Evolutionary conservation across 2,888 invertebrate species (phyloP), one percentile per base, ranked within the genome.

Genomic region (Callosobruchus maculatus): DNA sequence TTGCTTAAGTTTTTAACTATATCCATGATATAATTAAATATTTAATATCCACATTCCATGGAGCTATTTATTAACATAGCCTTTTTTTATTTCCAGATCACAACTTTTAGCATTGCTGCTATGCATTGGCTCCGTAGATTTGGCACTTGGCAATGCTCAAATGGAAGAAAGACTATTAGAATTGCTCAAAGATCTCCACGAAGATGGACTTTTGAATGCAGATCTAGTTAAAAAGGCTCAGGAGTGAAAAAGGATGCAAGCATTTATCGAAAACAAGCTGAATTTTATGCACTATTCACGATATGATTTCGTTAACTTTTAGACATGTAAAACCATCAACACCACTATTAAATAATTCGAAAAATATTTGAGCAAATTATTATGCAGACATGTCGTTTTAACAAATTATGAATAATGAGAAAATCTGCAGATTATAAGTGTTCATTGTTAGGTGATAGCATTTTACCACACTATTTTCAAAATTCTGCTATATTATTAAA

Each of bases 51-150:
- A n/a, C n/a, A n/a, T n/a, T n/a, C n/a, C n/a, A n/a, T n/a, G n/a
- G n/a, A n/a, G n/a, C n/a, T n/a, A n/a, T n/a, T n/a, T n/a, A 26
- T 2, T 2, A 26, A 26, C 7, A 26, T 26, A 4, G 26, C 26
- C 3, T 26, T 26, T n/a, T 9, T 49, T 49, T 49, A 49, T 49
- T 49, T 49, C 49, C 49, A 49, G 49, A 74, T 94, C 94, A 0
- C 93, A 94, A 80, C 87, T 94, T 5, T 87, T 95, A 76, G 94
- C 94, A n/a, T 88, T 94, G 70, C 87, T 95, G 72, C 87, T 95
- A 2, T 94, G 94, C 82, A 93, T 95, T 75, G 95, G 95, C 22
- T 94, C 94, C 67, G 93, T 95, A 5, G 95, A 95, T 83, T 92
- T 95, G 71, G 95, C 94, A 4, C 87, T 95, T 21, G 94, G 94